These are phyloP conservation scores for Galerucella nymphaeae DNA, from an alignment of 2,888 invertebrate species.

Conservation along the genomic window DNA sequence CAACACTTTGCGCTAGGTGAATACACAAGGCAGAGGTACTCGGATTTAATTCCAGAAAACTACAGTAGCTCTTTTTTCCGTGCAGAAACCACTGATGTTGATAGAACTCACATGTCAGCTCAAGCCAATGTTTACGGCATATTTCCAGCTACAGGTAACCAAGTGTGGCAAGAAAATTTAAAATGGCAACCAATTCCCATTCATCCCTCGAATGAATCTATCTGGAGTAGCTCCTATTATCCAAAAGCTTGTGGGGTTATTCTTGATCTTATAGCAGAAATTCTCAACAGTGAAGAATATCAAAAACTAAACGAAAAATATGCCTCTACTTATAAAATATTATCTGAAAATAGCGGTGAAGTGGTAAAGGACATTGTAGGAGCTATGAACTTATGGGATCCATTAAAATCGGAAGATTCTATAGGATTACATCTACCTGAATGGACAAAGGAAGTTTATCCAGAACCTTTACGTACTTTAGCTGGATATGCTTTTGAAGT, in stretches of 20 bases:
- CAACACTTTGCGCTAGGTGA: constrained; percentile 79
- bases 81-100: constrained; percentile 80
- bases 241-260: constrained; percentile 19
- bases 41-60: constrained; percentile 66
- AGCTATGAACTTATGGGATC: constrained; percentile 68
- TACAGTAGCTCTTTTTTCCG: constrained; percentile 69
- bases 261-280: background rate
- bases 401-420: constrained; percentile 70
- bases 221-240: background rate
- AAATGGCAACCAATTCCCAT: constrained; percentile 81
- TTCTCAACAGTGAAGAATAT: constrained; percentile 33
- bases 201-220: constrained; percentile 69
- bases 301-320: constrained; percentile 67
- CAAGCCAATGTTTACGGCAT: constrained; percentile 79
- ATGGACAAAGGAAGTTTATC: constrained; percentile 26
- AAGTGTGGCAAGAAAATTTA: constrained; percentile 70
- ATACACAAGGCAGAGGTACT: constrained; percentile 78
- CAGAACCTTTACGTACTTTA: constrained; percentile 21
- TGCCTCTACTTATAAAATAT: constrained; percentile 70
- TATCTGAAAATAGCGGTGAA: constrained; percentile 71
- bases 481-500: constrained; percentile 13
- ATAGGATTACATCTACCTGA: constrained; percentile 16
- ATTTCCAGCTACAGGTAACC: constrained; percentile 70
- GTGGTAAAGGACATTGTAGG: constrained; percentile 67
- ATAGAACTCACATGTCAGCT: constrained; percentile 88